Evolutionary conservation across 2,888 invertebrate species (phyloP).

Genomic region (Leptinotarsa rubiginosa): DNA sequence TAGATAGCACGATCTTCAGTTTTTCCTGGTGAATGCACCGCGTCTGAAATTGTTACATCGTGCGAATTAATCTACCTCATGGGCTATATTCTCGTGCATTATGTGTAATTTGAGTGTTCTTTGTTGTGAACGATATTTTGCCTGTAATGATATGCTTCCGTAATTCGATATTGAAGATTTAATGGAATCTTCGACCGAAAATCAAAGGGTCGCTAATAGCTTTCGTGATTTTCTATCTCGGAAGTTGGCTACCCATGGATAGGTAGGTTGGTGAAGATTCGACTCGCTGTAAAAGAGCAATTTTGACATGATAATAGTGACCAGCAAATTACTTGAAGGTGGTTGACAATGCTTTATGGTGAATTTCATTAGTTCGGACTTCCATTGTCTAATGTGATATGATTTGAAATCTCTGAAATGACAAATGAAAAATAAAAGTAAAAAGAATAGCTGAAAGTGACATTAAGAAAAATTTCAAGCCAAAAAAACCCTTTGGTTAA

Average conservation of each 20-base stretch:
- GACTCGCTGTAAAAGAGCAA: neutral
- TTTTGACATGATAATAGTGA: too few species aligned
- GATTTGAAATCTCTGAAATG: too few species aligned
- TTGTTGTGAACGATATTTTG: conserved; percentile 50
- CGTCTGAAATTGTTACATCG: conserved; percentile 43
- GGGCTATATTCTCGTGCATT: conserved; percentile 25
- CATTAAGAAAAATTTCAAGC: too few species aligned
- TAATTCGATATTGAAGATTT: conserved; percentile 39
- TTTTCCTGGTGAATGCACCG: conserved; percentile 43
- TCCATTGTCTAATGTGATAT: too few species aligned
- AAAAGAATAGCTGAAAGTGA: too few species aligned
- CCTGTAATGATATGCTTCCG: conserved; percentile 47
- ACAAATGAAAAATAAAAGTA: too few species aligned
- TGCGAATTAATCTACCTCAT: conserved; percentile 46
- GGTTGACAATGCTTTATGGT: too few species aligned
- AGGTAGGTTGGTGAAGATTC: neutral
- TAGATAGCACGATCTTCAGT: conserved; percentile 38
- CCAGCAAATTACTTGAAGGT: too few species aligned
- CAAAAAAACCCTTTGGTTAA: too few species aligned
- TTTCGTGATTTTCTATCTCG: conserved; percentile 28
- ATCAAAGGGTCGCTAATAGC: conserved; percentile 15
- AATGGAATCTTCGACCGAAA: conserved; percentile 32
- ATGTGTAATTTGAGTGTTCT: conserved; percentile 49
- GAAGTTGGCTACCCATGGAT: conserved; percentile 16
- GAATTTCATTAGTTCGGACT: too few species aligned